Percentiles rank a stretch among this genome's conserved stretches.
Evolutionary conservation across 2,888 invertebrate genomes (phyloP).

Genomic region (Capitulum mitella): DNA sequence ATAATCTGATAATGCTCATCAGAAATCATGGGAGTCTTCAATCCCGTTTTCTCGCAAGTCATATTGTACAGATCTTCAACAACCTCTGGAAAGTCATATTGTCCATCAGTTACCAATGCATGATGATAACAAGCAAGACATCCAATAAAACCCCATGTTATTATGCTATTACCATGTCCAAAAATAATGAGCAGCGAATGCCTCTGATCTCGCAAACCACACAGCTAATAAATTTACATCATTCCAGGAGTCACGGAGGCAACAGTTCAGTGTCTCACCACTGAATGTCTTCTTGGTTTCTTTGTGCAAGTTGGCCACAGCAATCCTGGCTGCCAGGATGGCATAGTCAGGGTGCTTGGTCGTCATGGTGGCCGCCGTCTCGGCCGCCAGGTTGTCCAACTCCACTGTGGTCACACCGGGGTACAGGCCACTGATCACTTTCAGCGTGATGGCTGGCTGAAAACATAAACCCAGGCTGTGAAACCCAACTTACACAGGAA

Average conservation of each 20-base stretch:
- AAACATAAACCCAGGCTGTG: background rate
- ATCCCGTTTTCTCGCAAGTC: constrained; percentile 63
- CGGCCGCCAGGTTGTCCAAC: constrained; percentile 94
- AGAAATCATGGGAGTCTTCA: constrained; percentile 74
- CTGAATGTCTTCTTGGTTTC: constrained; percentile 93
- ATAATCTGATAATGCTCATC: constrained; percentile 72
- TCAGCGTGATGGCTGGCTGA: constrained; percentile 72
- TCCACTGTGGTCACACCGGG: constrained; percentile 95
- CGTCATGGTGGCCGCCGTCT: constrained; percentile 97
- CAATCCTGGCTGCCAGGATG: constrained; percentile 63
- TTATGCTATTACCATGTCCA: too few species aligned
- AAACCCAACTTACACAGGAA: too few species aligned
- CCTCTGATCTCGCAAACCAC: too few species aligned
- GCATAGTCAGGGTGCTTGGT: constrained; percentile 96
- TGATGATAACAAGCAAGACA: too few species aligned
- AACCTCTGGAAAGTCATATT: constrained; percentile 65
- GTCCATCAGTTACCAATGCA: too few species aligned
- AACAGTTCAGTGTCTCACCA: too few species aligned
- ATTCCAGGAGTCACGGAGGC: too few species aligned
- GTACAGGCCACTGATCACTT: constrained; percentile 91
- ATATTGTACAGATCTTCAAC: constrained; percentile 76
- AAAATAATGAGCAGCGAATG: too few species aligned
- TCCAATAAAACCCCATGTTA: too few species aligned
- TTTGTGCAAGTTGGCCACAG: constrained; percentile 94
- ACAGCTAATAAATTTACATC: too few species aligned